These are phyloP conservation scores for Corythaeola cristata DNA, from an alignment of 2,113 vertebrate species.

Conservation along the genomic window DNA sequence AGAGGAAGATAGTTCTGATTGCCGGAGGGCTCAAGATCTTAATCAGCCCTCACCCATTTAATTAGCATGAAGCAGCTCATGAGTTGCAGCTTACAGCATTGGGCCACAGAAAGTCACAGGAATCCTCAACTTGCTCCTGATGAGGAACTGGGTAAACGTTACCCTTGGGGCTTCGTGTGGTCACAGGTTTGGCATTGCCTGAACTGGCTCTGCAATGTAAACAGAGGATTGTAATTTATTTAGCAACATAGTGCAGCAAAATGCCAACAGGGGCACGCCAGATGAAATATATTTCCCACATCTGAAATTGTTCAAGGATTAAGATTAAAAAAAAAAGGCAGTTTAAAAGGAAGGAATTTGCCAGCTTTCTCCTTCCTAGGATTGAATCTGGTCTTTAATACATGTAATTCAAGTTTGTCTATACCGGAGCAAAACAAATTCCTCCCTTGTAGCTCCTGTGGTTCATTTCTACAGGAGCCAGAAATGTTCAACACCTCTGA, in stretches of 20 bases:
- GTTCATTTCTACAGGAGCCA: background rate
- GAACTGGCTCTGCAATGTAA: slow-evolving; percentile 26
- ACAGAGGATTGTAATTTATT: slow-evolving; percentile 12
- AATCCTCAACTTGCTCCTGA: background rate
- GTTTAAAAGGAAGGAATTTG: background rate
- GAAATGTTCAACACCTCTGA: background rate
- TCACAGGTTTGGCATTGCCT: slow-evolving; percentile 21
- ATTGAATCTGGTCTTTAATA: background rate
- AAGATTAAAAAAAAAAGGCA: background rate
- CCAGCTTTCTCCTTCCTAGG: background rate
- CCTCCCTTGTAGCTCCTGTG: background rate
- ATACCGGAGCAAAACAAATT: background rate
- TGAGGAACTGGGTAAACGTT: slow-evolving; percentile 3
- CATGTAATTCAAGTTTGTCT: background rate
- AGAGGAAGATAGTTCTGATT: slow-evolving; percentile 23
- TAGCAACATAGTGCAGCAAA: background rate
- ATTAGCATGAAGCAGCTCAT: slow-evolving; percentile 28
- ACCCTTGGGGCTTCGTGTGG: background rate
- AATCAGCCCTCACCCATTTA: slow-evolving; percentile 35
- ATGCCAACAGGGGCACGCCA: background rate
- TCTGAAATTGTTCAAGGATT: background rate
- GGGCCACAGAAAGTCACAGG: background rate
- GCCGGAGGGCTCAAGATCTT: slow-evolving; percentile 40
- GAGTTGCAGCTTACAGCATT: background rate
- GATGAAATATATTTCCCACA: background rate